These are phyloP conservation scores for Halcyon malimbica DNA, from an alignment of 2,113 vertebrate species.

Conservation along the genomic window DNA sequence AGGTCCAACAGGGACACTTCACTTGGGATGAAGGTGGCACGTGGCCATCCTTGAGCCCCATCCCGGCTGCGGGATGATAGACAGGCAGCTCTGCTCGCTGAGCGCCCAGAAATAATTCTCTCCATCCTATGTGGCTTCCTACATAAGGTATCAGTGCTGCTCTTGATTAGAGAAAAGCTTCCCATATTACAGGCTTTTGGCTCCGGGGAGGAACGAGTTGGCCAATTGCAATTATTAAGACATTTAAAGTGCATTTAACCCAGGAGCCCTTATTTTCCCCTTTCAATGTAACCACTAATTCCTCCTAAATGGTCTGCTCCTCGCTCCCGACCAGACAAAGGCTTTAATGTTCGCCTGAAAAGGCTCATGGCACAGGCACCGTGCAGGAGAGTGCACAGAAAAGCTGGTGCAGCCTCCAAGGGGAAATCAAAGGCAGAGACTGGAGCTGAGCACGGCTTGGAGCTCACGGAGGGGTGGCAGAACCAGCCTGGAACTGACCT, in stretches of 20 bases:
- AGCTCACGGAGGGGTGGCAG: not conserved
- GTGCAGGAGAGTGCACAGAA: not conserved
- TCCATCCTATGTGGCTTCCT: constrained; percentile 60
- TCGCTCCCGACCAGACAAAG: constrained; percentile 38
- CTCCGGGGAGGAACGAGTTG: constrained; percentile 59
- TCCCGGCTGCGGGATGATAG: not conserved
- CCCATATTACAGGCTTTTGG: constrained; percentile 68
- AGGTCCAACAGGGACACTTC: not conserved
- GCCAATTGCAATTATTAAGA: constrained; percentile 73
- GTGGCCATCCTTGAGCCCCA: not conserved
- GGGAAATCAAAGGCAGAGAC: not conserved
- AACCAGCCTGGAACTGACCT: not conserved
- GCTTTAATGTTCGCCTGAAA: constrained; percentile 51
- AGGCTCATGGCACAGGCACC: not conserved
- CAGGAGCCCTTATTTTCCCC: constrained; percentile 55
- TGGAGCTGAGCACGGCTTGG: not conserved
- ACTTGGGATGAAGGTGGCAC: not conserved
- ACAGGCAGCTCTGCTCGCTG: not conserved
- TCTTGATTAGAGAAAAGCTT: constrained; percentile 67
- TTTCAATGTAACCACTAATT: constrained; percentile 62
- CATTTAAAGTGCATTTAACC: constrained; percentile 72
- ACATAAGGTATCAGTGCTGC: constrained; percentile 59
- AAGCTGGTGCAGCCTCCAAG: constrained; percentile 13
- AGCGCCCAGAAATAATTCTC: constrained; percentile 10
- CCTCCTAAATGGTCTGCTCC: constrained; percentile 50